Evolutionary conservation across 2,113 vertebrate species (phyloP).

Genomic region (Corythaeola cristata): DNA sequence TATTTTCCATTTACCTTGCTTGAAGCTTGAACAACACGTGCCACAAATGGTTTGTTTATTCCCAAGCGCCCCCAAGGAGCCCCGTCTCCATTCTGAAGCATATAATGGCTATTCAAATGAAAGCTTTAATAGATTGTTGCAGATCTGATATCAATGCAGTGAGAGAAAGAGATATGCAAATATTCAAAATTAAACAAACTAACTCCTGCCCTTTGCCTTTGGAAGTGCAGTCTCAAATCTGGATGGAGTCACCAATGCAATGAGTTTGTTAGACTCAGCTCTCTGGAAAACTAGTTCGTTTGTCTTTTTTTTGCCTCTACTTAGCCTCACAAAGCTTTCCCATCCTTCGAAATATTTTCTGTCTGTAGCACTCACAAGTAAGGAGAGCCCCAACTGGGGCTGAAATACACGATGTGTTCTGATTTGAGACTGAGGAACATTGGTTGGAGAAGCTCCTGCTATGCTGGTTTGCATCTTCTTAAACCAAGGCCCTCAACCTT

Average conservation of each 20-base stretch:
- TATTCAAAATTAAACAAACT: slow-evolving; percentile 44
- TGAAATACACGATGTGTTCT: background rate
- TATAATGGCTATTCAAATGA: slow-evolving; percentile 46
- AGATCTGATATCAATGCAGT: slow-evolving; percentile 12
- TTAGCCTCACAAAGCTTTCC: background rate
- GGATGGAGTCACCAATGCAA: background rate
- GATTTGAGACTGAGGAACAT: background rate
- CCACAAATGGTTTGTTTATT: slow-evolving; percentile 64
- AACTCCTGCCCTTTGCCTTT: background rate
- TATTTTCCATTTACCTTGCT: slow-evolving; percentile 65
- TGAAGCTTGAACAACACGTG: slow-evolving; percentile 40
- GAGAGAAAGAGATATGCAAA: background rate
- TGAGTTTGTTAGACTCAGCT: background rate
- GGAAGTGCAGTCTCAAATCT: background rate
- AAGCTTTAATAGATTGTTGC: slow-evolving; percentile 32
- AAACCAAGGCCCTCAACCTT: background rate
- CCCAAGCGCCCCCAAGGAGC: background rate
- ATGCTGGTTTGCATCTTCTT: background rate
- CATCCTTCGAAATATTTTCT: background rate
- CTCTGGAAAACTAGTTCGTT: background rate
- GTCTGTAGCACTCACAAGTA: background rate
- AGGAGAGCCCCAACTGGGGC: background rate
- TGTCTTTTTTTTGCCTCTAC: background rate
- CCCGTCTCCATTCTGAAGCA: background rate
- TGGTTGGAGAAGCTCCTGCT: background rate